Evolutionary conservation across 2,113 vertebrate genomes (phyloP).

Genomic region (Balaenoptera acutorostrata): DNA sequence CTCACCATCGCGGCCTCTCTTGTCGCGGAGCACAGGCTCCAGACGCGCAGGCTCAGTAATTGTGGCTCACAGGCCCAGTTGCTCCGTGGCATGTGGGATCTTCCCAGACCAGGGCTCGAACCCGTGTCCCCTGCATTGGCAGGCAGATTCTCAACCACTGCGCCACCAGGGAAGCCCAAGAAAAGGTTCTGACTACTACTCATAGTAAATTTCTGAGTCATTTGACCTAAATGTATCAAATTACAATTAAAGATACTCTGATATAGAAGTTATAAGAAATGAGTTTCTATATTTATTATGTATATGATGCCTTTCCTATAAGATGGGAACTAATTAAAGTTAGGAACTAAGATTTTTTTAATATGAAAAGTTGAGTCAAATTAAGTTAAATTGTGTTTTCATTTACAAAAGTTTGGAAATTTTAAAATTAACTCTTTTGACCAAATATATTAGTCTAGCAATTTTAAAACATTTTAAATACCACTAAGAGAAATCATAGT

Average conservation of each 20-base stretch:
- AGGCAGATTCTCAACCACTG: too few species aligned
- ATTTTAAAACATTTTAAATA: neutral
- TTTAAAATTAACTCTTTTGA: conserved; percentile 16
- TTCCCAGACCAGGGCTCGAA: too few species aligned
- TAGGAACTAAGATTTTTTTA: conserved; percentile 17
- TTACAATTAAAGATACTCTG: conserved; percentile 24
- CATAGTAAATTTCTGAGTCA: neutral
- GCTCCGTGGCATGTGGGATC: too few species aligned
- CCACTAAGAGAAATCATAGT: neutral
- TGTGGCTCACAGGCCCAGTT: too few species aligned
- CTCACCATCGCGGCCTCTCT: too few species aligned
- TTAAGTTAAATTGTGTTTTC: conserved; percentile 19
- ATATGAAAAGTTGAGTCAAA: conserved; percentile 5
- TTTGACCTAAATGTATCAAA: neutral
- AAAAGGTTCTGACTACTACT: neutral
- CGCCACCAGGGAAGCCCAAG: too few species aligned
- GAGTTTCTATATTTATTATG: neutral
- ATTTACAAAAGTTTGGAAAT: neutral
- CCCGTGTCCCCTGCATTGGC: too few species aligned
- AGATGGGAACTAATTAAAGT: neutral
- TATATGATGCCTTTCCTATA: neutral
- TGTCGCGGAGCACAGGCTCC: too few species aligned
- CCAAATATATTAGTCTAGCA: neutral
- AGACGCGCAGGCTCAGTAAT: too few species aligned
- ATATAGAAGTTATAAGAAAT: neutral